Percentiles rank a stretch among this genome's conserved stretches.
Conservation (phyloP, 1,140 invertebrate genomes). For the Calephelis virginiensis region DNA sequence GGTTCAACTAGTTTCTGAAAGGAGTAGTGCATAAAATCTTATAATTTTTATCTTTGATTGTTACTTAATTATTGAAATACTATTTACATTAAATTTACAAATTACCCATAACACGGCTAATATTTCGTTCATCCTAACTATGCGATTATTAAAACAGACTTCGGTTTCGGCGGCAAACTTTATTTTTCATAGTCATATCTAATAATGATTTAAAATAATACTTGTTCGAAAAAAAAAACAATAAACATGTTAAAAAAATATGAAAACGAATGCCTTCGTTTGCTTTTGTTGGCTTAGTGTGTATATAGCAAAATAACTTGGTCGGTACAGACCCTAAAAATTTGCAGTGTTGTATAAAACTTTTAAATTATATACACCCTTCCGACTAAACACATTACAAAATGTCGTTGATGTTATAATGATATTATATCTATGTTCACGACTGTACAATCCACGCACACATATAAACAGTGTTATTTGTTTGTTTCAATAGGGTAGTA, state of each 20-base stretch:
- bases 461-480: no score
- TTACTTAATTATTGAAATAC: slow-evolving; percentile 16
- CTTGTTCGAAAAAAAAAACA: background rate
- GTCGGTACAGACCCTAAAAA: no score
- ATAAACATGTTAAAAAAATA: background rate
- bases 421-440: no score
- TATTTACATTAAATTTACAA: slow-evolving; percentile 65
- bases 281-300: no score
- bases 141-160: slow-evolving; percentile 42
- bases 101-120: slow-evolving; percentile 46
- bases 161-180: slow-evolving; percentile 24
- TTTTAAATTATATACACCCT: no score
- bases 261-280: no score
- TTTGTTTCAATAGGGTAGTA: no score
- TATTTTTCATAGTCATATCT: slow-evolving; percentile 7
- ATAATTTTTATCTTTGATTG: background rate
- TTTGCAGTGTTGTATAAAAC: no score
- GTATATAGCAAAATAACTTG: no score
- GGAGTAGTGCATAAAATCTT: background rate
- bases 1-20: background rate
- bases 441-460: no score
- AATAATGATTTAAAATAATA: background rate
- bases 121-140: slow-evolving; percentile 63
- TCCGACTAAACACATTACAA: no score
- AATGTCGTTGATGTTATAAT: no score